Percentiles rank a stretch among this genome's conserved stretches.
Conservation (phyloP, 2,113 vertebrate species). For the Alces alces region DNA sequence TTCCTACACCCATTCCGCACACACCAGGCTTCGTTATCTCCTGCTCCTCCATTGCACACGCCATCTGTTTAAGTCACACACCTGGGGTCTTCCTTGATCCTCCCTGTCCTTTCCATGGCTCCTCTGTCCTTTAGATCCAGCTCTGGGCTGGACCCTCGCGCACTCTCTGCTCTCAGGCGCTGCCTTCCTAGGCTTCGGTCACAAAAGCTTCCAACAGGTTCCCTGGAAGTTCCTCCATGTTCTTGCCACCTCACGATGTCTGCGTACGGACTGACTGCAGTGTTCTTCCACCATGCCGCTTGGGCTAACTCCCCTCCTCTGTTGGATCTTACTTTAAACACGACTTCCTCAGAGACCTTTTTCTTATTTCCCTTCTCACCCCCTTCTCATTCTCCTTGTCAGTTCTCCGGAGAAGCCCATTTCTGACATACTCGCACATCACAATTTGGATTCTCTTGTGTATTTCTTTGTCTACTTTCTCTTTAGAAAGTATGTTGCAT, state of each 20-base stretch:
- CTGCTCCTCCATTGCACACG: not conserved
- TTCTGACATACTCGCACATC: not conserved
- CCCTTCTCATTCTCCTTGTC: not conserved
- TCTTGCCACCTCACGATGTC: not conserved
- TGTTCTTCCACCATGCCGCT: accelerated
- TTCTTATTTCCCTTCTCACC: not conserved
- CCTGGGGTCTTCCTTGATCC: not conserved
- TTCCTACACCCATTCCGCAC: accelerated
- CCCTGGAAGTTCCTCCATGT: not conserved
- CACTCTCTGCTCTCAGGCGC: accelerated
- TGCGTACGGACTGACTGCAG: accelerated
- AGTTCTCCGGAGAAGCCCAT: not conserved
- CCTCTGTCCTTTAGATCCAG: not conserved
- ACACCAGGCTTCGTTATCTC: not conserved
- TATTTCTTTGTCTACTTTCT: not conserved
- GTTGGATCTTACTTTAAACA: no score
- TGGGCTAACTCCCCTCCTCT: not conserved
- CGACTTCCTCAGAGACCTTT: not conserved
- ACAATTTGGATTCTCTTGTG: not conserved
- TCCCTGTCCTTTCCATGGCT: not conserved
- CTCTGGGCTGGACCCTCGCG: accelerated
- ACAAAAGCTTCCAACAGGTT: not conserved
- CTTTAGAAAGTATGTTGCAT: not conserved
- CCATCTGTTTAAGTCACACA: not conserved
- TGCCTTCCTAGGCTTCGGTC: not conserved